Percentiles rank a stretch among this genome's conserved stretches.
These are phyloP conservation scores for Enteromius unitaeniatus DNA, from an alignment of 2,797 vertebrate genomes.

Conservation along the genomic window DNA sequence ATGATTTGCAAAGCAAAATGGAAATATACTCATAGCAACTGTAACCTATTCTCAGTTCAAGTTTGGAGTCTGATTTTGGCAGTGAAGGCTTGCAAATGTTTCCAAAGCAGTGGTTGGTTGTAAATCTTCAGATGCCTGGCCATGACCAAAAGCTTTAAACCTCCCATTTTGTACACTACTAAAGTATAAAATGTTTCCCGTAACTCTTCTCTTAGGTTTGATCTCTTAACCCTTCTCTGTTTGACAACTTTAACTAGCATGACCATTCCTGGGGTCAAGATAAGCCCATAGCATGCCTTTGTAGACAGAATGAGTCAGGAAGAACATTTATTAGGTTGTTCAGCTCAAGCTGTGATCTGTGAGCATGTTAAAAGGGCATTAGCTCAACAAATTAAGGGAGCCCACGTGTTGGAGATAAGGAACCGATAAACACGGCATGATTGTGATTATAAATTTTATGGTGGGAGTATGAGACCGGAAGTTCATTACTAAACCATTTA, in stretches of 20 bases:
- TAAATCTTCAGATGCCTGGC: constrained; percentile 16
- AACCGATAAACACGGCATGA: constrained; percentile 6
- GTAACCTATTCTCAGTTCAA: not conserved
- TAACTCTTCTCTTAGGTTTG: constrained; percentile 4
- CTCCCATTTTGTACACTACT: not conserved
- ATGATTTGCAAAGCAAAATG: not conserved
- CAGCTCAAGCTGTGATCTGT: constrained; percentile 26
- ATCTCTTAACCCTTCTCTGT: constrained; percentile 10
- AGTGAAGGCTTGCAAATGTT: constrained; percentile 10
- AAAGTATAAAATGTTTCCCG: not conserved
- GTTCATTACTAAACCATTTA: not conserved
- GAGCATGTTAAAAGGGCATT: constrained; percentile 39
- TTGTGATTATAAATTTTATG: constrained; percentile 40
- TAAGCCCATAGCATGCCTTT: not conserved
- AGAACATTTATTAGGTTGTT: constrained; percentile 38
- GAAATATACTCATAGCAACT: not conserved
- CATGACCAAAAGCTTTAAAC: not conserved
- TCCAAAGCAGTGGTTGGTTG: not conserved
- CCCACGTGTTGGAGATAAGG: constrained; percentile 27
- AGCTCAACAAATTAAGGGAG: constrained; percentile 40
- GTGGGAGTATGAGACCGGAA: not conserved
- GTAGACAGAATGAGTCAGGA: constrained; percentile 21
- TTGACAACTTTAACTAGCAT: not conserved
- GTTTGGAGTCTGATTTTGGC: constrained; percentile 8
- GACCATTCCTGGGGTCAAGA: constrained; percentile 11